Evolutionary conservation across 2,797 vertebrate genomes (phyloP).

Genomic region (Falco biarmicus): DNA sequence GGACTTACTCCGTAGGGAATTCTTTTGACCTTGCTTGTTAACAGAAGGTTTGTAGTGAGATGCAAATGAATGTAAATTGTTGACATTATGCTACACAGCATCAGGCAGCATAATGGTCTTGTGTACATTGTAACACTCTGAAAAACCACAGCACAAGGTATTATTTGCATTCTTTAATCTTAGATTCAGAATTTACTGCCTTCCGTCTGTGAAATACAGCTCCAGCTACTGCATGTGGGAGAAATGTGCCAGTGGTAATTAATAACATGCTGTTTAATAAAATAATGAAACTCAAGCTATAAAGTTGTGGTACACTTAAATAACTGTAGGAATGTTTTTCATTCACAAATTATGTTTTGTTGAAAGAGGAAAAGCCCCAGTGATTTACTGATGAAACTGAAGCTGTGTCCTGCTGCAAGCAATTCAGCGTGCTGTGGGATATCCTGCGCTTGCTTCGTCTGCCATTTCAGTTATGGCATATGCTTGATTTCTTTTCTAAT

Average conservation of each 20-base stretch:
- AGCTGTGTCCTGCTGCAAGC: not conserved
- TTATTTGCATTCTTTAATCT: not conserved
- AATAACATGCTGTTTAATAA: not conserved
- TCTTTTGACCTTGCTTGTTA: not conserved
- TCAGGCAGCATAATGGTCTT: not conserved
- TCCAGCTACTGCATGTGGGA: not conserved
- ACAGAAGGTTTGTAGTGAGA: not conserved
- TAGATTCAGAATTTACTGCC: not conserved
- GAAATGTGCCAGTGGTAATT: not conserved
- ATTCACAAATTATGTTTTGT: not conserved
- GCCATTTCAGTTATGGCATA: not conserved
- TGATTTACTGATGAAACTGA: not conserved
- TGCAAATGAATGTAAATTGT: slow-evolving; percentile 5
- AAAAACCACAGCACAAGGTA: not conserved
- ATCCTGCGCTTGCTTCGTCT: accelerated
- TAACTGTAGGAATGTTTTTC: not conserved
- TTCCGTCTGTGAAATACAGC: not conserved
- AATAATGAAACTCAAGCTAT: not conserved
- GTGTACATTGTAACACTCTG: not conserved
- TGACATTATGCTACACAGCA: not conserved
- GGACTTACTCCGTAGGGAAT: not conserved
- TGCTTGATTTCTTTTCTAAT: not conserved
- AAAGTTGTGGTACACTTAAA: not conserved
- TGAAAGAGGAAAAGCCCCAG: not conserved
- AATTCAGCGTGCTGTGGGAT: not conserved